Percentiles rank a stretch among this genome's conserved stretches.
These are phyloP conservation scores for Actinernus sp. DNA, from an alignment of 92 coral and sea anemone species.

Conservation along the genomic window DNA sequence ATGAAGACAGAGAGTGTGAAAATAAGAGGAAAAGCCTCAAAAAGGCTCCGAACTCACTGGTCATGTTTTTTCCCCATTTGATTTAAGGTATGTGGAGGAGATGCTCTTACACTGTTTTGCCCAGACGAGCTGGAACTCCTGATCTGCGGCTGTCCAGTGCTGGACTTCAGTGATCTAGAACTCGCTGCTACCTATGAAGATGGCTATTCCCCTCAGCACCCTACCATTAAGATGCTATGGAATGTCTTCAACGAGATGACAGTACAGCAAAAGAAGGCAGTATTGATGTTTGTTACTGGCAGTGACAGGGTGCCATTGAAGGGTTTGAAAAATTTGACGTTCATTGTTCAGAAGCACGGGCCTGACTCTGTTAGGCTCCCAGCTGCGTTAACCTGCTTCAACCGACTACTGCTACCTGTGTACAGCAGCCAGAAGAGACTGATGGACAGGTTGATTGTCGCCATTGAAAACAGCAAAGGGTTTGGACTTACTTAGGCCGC, in stretches of 20 bases:
- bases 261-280: conserved; percentile 81
- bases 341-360: conserved; percentile 89
- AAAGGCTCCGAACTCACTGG: too few relatives aligned
- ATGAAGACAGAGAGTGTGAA: too few relatives aligned
- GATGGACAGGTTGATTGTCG: conserved; percentile 80
- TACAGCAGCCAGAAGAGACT: conserved; percentile 72
- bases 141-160: conserved; percentile 91
- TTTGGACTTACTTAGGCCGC: conserved; percentile 80
- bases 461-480: conserved; percentile 95
- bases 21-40: too few relatives aligned
- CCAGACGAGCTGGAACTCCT: conserved; percentile 92
- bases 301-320: conserved; percentile 96
- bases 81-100: conserved; percentile 98
- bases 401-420: conserved; percentile 88
- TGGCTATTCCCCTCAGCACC: conserved; percentile 77
- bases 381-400: conserved; percentile 91
- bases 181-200: conserved; percentile 90
- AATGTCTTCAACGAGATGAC: conserved; percentile 83
- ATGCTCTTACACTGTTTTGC: conserved; percentile 82
- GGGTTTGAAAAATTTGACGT: conserved; percentile 73
- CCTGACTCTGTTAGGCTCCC: conserved; percentile 90
- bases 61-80: too few relatives aligned
- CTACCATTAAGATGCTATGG: conserved; percentile 87
- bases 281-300: conserved; percentile 93
- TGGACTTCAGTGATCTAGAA: conserved; percentile 83